Percentiles rank a stretch among this genome's conserved stretches.
phyloP scores from a whole-genome alignment of 2,888 invertebrate species.

The Hymenopus coronatus region DNA sequence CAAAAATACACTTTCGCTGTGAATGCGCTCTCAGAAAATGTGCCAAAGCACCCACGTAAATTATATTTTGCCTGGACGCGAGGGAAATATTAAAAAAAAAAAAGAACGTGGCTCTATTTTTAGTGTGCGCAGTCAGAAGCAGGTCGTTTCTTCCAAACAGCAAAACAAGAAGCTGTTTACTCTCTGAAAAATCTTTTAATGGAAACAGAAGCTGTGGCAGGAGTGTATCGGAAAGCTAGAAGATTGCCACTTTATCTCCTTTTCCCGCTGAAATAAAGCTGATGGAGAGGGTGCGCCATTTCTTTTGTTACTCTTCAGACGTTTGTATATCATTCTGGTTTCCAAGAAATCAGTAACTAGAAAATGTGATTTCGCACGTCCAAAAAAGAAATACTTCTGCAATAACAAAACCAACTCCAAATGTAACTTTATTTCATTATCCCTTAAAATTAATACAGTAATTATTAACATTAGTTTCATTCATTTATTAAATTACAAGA shows the following conservation, averaged over 20 bases:
- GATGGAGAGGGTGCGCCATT: neutral
- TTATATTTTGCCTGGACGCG: neutral
- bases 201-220: neutral
- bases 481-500: too few relatives aligned
- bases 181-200: neutral
- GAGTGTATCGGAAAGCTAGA: neutral
- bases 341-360: too few relatives aligned
- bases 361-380: too few relatives aligned
- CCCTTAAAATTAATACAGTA: too few relatives aligned
- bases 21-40: neutral
- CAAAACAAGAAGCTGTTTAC: neutral
- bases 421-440: too few relatives aligned
- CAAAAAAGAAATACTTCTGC: too few relatives aligned
- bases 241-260: too few relatives aligned
- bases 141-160: neutral
- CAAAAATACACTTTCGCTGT: neutral
- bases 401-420: too few relatives aligned
- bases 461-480: too few relatives aligned
- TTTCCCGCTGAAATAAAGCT: neutral
- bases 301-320: neutral
- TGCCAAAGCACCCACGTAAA: neutral
- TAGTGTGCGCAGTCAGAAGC: neutral
- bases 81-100: neutral
- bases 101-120: too few relatives aligned
- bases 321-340: too few relatives aligned